These are phyloP conservation scores for Australoheros scitulus DNA, from an alignment of 2,113 vertebrate genomes.

Conservation along the genomic window DNA sequence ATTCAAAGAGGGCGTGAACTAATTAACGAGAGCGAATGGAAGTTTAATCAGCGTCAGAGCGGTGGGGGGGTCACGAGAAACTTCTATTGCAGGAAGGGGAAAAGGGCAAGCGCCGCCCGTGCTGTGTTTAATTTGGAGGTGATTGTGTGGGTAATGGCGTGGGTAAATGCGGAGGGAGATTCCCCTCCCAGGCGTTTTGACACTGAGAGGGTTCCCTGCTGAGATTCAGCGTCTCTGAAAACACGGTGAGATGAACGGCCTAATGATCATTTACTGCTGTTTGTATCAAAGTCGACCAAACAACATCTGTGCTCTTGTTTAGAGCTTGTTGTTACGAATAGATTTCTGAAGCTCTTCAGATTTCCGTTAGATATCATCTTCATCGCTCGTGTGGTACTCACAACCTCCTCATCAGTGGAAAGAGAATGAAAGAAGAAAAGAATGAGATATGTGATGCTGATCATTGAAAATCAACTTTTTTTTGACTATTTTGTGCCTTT, in stretches of 20 bases:
- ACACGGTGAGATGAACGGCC: background rate
- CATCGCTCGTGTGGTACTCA: background rate
- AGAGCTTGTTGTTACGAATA: slow-evolving; percentile 2
- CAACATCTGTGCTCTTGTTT: slow-evolving; percentile 41
- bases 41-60: slow-evolving; percentile 19
- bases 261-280: slow-evolving; percentile 53
- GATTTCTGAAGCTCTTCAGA: background rate
- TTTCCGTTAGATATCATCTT: background rate
- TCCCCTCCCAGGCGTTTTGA: slow-evolving; percentile 19
- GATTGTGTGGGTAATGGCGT: slow-evolving; percentile 51
- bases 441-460: background rate
- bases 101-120: background rate
- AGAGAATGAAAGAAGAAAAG: background rate
- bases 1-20: slow-evolving; percentile 8
- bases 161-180: slow-evolving; percentile 37
- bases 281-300: slow-evolving; percentile 32
- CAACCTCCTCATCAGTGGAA: background rate
- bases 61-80: background rate
- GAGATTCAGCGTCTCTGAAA: slow-evolving; percentile 11
- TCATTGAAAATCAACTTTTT: too few species aligned
- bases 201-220: slow-evolving; percentile 22
- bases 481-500: background rate
- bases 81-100: background rate
- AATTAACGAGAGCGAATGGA: slow-evolving; percentile 35
- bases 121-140: slow-evolving; percentile 33